Evolutionary conservation across 2,888 invertebrate genomes (phyloP).

Genomic region (Cryptocephalus primarius): DNA sequence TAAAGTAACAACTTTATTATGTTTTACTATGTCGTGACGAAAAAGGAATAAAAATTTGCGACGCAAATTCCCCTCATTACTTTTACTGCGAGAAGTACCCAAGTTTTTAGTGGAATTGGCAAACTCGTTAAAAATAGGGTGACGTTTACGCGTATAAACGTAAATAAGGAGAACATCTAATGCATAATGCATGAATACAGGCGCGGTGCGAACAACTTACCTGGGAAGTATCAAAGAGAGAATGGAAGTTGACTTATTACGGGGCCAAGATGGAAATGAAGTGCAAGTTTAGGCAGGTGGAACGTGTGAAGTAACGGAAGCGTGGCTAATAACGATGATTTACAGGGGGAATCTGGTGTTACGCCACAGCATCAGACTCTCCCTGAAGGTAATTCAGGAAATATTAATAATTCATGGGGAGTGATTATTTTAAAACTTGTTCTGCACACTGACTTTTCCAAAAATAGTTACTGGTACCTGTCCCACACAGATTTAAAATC

Average conservation of each 20-base stretch:
- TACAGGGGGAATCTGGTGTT: no score
- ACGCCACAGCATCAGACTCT: no score
- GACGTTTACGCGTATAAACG: conserved; percentile 33
- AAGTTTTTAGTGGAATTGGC: conserved; percentile 13
- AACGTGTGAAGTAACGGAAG: conserved; percentile 4
- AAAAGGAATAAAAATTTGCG: neutral
- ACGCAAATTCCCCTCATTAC: conserved; percentile 1
- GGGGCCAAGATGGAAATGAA: neutral
- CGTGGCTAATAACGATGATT: neutral
- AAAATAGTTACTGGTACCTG: no score
- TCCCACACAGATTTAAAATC: no score
- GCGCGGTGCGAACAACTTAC: conserved; percentile 5
- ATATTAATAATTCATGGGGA: no score
- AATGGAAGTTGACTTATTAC: conserved; percentile 6
- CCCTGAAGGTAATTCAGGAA: no score
- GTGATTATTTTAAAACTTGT: no score
- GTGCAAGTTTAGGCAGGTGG: conserved; percentile 3
- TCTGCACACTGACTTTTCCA: no score
- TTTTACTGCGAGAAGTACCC: conserved; percentile 15
- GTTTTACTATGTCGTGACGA: no score
- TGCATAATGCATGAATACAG: conserved; percentile 35
- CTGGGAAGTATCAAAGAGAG: conserved; percentile 6
- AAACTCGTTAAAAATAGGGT: conserved; percentile 28
- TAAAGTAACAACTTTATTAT: no score
- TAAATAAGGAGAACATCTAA: conserved; percentile 36